These are phyloP conservation scores for Mormyrops attenuatus DNA, from an alignment of 2,797 vertebrate genomes.

Conservation along the genomic window DNA sequence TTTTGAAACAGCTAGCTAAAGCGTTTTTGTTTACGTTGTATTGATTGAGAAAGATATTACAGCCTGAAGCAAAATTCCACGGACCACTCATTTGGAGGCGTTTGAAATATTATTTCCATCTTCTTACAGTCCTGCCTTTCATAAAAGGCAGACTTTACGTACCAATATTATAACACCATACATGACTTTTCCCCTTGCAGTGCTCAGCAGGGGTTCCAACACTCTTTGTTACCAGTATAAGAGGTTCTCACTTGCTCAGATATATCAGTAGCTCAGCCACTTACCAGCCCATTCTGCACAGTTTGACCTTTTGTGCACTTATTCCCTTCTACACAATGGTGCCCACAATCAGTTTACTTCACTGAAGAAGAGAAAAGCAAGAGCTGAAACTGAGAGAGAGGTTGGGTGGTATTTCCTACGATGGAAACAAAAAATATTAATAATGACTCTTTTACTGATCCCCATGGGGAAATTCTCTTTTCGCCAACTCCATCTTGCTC, in stretches of 20 bases:
- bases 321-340: background rate
- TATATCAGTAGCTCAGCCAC: background rate
- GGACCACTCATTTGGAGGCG: background rate
- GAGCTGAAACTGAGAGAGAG: background rate
- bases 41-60: background rate
- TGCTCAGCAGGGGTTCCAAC: background rate
- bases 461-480: background rate
- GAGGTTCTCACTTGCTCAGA: background rate
- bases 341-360: background rate
- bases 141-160: background rate
- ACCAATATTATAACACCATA: background rate
- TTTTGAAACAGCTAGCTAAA: background rate
- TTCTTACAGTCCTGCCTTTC: background rate
- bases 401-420: background rate
- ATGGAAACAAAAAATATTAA: background rate
- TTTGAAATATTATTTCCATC: background rate
- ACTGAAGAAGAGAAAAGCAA: background rate
- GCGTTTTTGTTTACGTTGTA: background rate
- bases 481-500: background rate
- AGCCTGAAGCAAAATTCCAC: background rate
- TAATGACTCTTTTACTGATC: background rate
- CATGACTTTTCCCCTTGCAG: background rate
- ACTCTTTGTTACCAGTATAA: background rate
- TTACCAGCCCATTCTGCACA: background rate
- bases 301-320: background rate